A percentile compares a stretch with the other conserved stretches of the same genome.
phyloP scores from a whole-genome alignment of 2,797 vertebrate genomes.

The Cossypha niveicapilla region DNA sequence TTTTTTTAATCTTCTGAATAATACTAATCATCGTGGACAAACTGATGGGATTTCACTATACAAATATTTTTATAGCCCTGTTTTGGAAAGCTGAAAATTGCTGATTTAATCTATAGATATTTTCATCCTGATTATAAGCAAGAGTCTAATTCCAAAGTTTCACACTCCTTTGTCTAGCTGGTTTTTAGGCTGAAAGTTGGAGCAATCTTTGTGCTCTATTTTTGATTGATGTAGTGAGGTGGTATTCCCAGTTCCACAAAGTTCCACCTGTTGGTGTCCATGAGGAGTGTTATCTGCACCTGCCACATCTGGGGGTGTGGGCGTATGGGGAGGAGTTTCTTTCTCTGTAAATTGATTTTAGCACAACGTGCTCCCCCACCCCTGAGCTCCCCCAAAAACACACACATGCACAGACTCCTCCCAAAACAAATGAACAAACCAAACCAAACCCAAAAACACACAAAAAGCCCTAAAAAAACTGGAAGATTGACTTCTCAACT shows the following conservation, averaged over 20 bases:
- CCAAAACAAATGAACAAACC: background rate
- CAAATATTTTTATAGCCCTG: background rate
- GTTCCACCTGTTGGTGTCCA: background rate
- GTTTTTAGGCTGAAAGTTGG: background rate
- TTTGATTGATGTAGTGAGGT: background rate
- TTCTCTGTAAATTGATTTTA: background rate
- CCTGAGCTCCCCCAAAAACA: no score
- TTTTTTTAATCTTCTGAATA: background rate
- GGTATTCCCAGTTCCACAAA: background rate
- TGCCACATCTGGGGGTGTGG: rapidly evolving
- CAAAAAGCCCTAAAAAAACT: background rate
- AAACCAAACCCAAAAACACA: background rate
- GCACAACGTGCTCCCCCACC: rapidly evolving
- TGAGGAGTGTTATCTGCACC: background rate
- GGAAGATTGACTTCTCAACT: background rate
- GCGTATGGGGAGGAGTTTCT: background rate
- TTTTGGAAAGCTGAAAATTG: background rate
- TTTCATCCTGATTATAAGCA: background rate
- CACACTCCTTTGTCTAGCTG: background rate
- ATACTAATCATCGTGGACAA: rapidly evolving
- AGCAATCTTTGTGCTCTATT: background rate
- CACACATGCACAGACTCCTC: rapidly evolving
- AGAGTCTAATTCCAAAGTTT: background rate
- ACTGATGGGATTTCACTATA: background rate
- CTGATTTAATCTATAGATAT: background rate